These are phyloP conservation scores for Gymnobelideus leadbeateri DNA, from an alignment of 2,113 vertebrate species.

Conservation along the genomic window DNA sequence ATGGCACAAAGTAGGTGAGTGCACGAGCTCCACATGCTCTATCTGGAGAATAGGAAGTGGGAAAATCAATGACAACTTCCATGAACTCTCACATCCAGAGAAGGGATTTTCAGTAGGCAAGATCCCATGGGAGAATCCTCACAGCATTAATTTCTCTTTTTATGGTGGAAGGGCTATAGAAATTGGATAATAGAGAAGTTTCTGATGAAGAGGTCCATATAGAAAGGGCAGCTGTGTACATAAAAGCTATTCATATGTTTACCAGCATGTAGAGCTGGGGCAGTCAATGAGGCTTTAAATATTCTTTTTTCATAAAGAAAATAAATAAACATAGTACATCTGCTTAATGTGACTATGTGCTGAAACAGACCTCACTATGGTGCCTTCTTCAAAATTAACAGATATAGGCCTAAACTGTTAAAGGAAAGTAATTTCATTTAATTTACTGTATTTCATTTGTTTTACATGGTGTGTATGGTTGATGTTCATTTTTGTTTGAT, in stretches of 20 bases:
- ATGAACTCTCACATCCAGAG: background rate
- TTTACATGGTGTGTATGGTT: slow-evolving; percentile 62
- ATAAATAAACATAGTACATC: slow-evolving; percentile 77
- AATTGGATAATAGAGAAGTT: background rate
- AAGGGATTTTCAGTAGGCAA: background rate
- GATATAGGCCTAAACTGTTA: slow-evolving; percentile 69
- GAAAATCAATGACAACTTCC: background rate
- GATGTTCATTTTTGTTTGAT: slow-evolving; percentile 71
- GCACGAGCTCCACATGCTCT: background rate
- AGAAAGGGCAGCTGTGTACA: background rate
- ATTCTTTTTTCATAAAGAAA: slow-evolving; percentile 78
- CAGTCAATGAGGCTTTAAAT: slow-evolving; percentile 69
- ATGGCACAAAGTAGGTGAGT: background rate
- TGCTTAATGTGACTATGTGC: slow-evolving; percentile 69
- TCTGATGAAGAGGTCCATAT: background rate
- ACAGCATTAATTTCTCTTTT: slow-evolving; percentile 28
- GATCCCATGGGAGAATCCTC: background rate
- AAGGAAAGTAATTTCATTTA: slow-evolving; percentile 72
- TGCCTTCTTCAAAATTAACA: slow-evolving; percentile 79
- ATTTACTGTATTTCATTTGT: slow-evolving; percentile 81
- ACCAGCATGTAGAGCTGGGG: slow-evolving; percentile 56
- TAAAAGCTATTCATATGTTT: slow-evolving; percentile 37
- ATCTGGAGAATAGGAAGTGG: background rate
- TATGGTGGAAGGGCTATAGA: background rate
- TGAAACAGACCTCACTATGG: slow-evolving; percentile 75